Evolutionary conservation across 2,113 vertebrate genomes (phyloP), one percentile per base, ranked within the genome.

Genomic region (Engystomops pustulosus): DNA sequence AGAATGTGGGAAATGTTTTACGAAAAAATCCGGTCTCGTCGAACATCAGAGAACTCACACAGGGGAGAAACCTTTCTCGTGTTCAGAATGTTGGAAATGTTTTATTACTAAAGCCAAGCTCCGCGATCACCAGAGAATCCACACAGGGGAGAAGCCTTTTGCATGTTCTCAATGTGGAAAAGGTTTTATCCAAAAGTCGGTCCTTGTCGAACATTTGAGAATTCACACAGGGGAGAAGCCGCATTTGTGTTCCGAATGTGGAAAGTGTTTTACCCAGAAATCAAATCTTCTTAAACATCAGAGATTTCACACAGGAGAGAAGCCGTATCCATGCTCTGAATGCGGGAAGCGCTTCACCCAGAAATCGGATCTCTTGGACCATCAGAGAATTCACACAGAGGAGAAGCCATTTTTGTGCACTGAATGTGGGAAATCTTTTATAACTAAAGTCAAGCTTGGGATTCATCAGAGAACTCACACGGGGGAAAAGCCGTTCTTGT

Each of bases 231-330:
- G 25, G 1, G 68, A 44, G 36, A 70, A 32, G 9, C 36, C 36
- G 32, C 36, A 34, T 20, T 67, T 32, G 5, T 67, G 62, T 5
- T 67, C 32, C 3, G 62, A 67, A 17, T 67, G 62, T 10, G 62
- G 62, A 36, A 67, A 36, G 32, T 67, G 34, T 32, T 67, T 67
- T 67, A 34, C 62, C 32, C 62, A 67, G 62, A 67, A 67, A 20
- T 67, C 62, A 1, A 30, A 67, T 67, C 62, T 67, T 67, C n/a
- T 67, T 10, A 32, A 67, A 20, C 62, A 67, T 67, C 62, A 67
- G 7, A 34, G 62, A 67, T 8, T 67, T 36, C 62, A 67, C 62
- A 67, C 62, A 36, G 62, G 62, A 17, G 62, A 67, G 32, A 67
- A 20, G 17, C 30, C 62, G 2, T 67, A 6, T 36, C 6, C 15